Evolutionary conservation across 2,797 vertebrate genomes (phyloP), one percentile per base, ranked within the genome.

Genomic region (Falco naumanni): DNA sequence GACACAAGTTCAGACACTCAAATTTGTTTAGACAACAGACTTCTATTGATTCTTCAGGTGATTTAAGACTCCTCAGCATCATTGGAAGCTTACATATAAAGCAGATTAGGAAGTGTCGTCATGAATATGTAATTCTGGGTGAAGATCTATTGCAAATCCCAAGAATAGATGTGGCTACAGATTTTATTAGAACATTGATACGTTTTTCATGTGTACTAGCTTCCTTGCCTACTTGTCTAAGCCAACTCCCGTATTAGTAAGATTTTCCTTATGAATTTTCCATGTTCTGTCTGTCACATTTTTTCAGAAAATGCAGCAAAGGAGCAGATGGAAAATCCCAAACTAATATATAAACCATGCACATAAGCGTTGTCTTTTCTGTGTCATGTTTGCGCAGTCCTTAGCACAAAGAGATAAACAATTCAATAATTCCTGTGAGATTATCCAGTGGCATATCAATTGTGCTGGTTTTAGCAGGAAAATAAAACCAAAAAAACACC

Each of bases 151-250:
- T 61, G 45, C 26, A 80, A 94, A 83, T 57, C 45, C 69, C 75
- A 85, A 65, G 61, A 96, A 92, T 51, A 94, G 75, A 89, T 37
- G 33, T 45, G 68, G 47, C 57, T 89, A 77, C n/a, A 85, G 57
- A 83, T 81, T 90, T 93, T 87, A 95, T 91, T 91, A 92, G 65
- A 87, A 90, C 74, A 89, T 5, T 72, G 72, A 89, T 96, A 78
- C 0, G 25, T 87, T 93, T 93, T 91, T 83, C 91, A 89, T 92
- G 53, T 85, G 74, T 76, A 65, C 39, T 89, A 87, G n/a, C 64
- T 94, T 87, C 82, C 72, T 77, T 82, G 34, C 13, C 81, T 63
- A 57, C 28, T 82, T 59, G 26, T 56, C 29, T 79, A 41, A 92
- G 78, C 75, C 93, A 96, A 74, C 31, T 84, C 65, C 16, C 29